Evolutionary conservation across 2,888 invertebrate species (phyloP), one percentile per base, ranked within the genome.

Genomic region (Brachylomia viminalis): DNA sequence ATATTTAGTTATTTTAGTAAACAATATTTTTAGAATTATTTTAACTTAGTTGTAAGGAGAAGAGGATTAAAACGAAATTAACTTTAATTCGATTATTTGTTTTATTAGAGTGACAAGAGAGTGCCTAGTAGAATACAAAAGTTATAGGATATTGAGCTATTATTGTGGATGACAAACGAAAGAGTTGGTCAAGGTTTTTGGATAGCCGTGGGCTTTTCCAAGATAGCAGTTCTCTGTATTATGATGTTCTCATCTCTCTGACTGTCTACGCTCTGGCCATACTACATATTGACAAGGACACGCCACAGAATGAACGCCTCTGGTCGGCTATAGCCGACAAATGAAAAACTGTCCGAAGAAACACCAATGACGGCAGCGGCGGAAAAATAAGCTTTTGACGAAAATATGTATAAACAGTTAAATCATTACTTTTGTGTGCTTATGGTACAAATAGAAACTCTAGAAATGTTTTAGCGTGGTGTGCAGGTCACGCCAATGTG

Each of bases 1-100:
- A 90, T 90, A 79, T 85, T 87, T 87, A 83, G 84, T 76, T 81
- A 77, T 73, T 72, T 74, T 86, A 84, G 73, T 75, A 58, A 80
- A 77, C n/a, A 79, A 71, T 85, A 86, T 88, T 88, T 83, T 87
- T 90, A 87, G 91, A 89, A 85, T 78, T 90, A 90, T 88, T 90
- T 84, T 89, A 90, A 91, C 90, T 91, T 92, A 92, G 86, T 79
- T 86, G 49, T 94, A 93, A 93, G 92, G 68, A 80, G 84, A 89
- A 91, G 89, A 91, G 90, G 90, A 93, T 90, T 89, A 90, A 91
- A 91, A 91, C 88, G 88, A 92, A 92, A 91, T 90, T 92, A 93
- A 92, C 92, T 92, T 90, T 91, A 91, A 90, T 91, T 90, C 88
- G 80, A 90, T 65, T 49, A 49, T 54, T 85, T 77, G 79, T 77